Conservation (phyloP, 2,888 invertebrate species). For the Thereva unica region DNA sequence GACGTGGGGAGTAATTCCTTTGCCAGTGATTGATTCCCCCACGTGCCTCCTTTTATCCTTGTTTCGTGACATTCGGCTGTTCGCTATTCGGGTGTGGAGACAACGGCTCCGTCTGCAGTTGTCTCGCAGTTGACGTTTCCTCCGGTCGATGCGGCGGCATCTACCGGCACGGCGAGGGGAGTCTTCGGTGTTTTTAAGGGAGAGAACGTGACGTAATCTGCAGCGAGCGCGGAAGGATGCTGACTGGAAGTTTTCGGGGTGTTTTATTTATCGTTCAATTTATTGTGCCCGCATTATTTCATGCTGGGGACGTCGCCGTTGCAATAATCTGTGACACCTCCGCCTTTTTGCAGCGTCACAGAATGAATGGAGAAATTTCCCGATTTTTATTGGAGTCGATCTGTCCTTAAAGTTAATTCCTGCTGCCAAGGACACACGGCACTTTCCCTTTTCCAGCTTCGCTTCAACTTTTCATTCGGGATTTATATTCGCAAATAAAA, state of each 20-base stretch:
- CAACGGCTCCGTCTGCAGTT: background rate
- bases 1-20: constrained; percentile 6
- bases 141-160: background rate
- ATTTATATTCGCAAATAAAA: no score
- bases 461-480: no score
- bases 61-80: constrained; percentile 17
- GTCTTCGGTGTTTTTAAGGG: background rate
- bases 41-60: constrained; percentile 25
- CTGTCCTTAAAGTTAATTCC: constrained; percentile 3
- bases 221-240: constrained; percentile 3
- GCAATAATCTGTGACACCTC: constrained; percentile 27
- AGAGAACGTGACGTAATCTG: constrained; percentile 18
- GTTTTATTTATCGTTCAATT: constrained; percentile 33
- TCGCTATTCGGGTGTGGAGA: background rate
- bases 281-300: constrained; percentile 27
- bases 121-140: background rate
- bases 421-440: background rate
- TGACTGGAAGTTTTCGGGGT: constrained; percentile 24
- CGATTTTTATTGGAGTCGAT: background rate
- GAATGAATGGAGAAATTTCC: background rate
- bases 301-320: constrained; percentile 24
- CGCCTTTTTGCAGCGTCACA: constrained; percentile 16
- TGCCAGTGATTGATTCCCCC: constrained; percentile 20
- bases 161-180: background rate
- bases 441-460: no score